A percentile compares a stretch with the other conserved stretches of the same genome.
Conservation (phyloP, 1,140 invertebrate species). For the Archegozetes longisetosus region DNA sequence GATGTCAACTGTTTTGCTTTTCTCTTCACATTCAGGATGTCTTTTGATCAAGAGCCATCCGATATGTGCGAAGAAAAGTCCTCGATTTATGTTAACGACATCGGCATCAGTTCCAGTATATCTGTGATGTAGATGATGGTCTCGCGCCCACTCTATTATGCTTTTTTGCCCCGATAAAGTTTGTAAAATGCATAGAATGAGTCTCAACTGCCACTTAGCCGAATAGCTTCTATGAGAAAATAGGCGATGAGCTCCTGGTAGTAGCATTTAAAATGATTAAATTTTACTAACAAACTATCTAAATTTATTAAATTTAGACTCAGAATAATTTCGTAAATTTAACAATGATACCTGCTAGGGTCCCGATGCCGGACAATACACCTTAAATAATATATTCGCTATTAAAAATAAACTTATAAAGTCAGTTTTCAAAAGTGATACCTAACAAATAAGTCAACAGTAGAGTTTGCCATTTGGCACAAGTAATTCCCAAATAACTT, state of each 20-base stretch:
- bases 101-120: constrained; percentile 90
- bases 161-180: constrained; percentile 82
- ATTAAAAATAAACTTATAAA: not conserved
- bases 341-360: not conserved
- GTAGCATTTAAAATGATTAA: not conserved
- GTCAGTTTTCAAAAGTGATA: not conserved
- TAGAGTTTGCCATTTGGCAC: constrained; percentile 55
- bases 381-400: not conserved
- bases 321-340: not conserved
- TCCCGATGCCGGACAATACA: too few species aligned
- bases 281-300: not conserved
- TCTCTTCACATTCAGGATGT: constrained; percentile 70
- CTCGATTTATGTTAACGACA: constrained; percentile 81
- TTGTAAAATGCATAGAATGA: constrained; percentile 40
- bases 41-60: constrained; percentile 82
- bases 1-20: constrained; percentile 68
- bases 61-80: constrained; percentile 90
- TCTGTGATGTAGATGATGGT: constrained; percentile 92
- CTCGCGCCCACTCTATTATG: constrained; percentile 79
- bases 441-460: constrained; percentile 47
- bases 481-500: constrained; percentile 39
- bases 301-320: not conserved
- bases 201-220: constrained; percentile 33
- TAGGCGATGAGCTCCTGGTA: constrained; percentile 40
- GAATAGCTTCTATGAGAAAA: constrained; percentile 41